Percentiles rank a stretch among this genome's conserved stretches.
These are phyloP conservation scores for Sterna hirundo DNA, from an alignment of 2,113 vertebrate species.

Conservation along the genomic window DNA sequence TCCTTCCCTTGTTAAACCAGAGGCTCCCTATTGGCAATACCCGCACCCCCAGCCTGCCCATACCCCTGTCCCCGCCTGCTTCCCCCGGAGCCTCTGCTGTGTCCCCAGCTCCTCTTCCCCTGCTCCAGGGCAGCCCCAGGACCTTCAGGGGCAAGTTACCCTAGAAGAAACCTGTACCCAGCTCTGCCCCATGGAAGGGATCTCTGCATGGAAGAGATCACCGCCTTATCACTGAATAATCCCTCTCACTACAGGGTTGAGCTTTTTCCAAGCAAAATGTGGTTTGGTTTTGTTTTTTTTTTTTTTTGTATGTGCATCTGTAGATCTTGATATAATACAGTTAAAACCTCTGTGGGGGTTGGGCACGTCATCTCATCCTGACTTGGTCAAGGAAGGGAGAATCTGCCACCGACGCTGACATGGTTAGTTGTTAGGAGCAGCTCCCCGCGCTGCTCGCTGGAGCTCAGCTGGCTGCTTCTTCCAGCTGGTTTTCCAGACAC, in stretches of 20 bases:
- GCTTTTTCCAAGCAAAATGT: not conserved
- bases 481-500: not conserved
- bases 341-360: not conserved
- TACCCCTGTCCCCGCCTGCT: not conserved
- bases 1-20: not conserved
- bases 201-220: rapidly evolving
- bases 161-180: not conserved
- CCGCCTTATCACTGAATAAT: not conserved
- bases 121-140: not conserved
- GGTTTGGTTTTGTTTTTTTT: no score
- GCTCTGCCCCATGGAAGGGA: not conserved
- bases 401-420: not conserved
- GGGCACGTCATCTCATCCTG: not conserved
- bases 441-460: not conserved
- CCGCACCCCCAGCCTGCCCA: not conserved
- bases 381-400: not conserved
- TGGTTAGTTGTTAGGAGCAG: not conserved
- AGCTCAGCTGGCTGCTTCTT: not conserved
- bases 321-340: not conserved
- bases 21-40: not conserved
- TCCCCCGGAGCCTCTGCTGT: rapidly evolving
- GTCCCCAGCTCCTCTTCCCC: not conserved
- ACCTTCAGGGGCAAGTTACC: not conserved
- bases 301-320: not conserved
- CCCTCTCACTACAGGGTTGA: not conserved